Evolutionary conservation across 2,888 invertebrate genomes (phyloP).

Genomic region (Oegoconia quadripuncta): DNA sequence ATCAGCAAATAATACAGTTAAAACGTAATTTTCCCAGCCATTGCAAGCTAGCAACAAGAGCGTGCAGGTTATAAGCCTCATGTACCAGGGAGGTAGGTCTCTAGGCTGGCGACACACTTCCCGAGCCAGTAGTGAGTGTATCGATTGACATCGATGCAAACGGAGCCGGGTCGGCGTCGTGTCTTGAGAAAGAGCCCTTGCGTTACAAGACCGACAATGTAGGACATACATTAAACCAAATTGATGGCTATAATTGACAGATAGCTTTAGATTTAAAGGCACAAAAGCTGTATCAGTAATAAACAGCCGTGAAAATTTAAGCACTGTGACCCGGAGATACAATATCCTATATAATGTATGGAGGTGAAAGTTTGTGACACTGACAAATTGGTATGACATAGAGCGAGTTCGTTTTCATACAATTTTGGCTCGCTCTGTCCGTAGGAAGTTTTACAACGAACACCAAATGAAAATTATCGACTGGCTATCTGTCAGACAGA

Average conservation of each 20-base stretch:
- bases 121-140: slow-evolving; percentile 37
- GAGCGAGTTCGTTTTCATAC: slow-evolving; percentile 34
- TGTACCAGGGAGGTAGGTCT: slow-evolving; percentile 19
- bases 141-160: slow-evolving; percentile 49
- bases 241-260: slow-evolving; percentile 34
- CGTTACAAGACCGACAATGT: slow-evolving; percentile 1
- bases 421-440: slow-evolving; percentile 27
- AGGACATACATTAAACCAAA: slow-evolving; percentile 23
- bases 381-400: slow-evolving; percentile 56
- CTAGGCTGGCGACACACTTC: slow-evolving; percentile 38
- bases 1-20: slow-evolving; percentile 1
- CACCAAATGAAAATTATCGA: slow-evolving; percentile 14
- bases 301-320: slow-evolving; percentile 57
- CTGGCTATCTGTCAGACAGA: slow-evolving; percentile 13
- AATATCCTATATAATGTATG: slow-evolving; percentile 50
- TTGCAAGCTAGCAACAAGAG: slow-evolving; percentile 16
- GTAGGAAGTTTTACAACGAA: slow-evolving; percentile 16
- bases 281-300: slow-evolving; percentile 45
- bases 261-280: slow-evolving; percentile 10
- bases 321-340: slow-evolving; percentile 47
- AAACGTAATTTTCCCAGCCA: slow-evolving; percentile 15
- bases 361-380: slow-evolving; percentile 68
- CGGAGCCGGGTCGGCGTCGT: slow-evolving; percentile 33
- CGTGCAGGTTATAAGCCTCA: slow-evolving; percentile 5
- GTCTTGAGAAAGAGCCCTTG: slow-evolving; percentile 29